A percentile compares a stretch with the other conserved stretches of the same genome.
phyloP scores from a whole-genome alignment of 2,113 vertebrate genomes.

The Phainopepla nitens region DNA sequence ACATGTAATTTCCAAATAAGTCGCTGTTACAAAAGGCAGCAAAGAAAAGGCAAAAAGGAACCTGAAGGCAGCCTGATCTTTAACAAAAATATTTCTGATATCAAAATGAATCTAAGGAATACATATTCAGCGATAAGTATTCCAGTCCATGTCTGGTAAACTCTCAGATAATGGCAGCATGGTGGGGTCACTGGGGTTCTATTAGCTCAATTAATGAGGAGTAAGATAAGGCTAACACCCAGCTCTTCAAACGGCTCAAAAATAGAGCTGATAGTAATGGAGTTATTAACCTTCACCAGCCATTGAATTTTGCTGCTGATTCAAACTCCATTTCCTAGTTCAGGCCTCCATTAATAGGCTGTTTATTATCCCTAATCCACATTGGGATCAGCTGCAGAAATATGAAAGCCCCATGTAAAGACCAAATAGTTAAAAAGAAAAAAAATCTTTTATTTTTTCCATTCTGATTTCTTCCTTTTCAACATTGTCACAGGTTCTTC shows the following conservation, averaged over 20 bases:
- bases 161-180: conserved; percentile 74
- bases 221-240: conserved; percentile 90
- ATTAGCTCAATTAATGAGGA: conserved; percentile 99
- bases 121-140: conserved; percentile 78
- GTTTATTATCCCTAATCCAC: conserved; percentile 82
- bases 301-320: conserved; percentile 66
- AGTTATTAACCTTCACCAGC: conserved; percentile 96
- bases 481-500: not conserved
- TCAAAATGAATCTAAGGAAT: conserved; percentile 9
- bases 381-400: conserved; percentile 69
- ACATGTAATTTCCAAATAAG: conserved; percentile 31
- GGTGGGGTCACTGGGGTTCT: conserved; percentile 85
- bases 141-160: conserved; percentile 82
- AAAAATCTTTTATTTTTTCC: not conserved
- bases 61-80: not conserved
- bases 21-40: not conserved
- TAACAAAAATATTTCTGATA: not conserved
- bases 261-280: conserved; percentile 92
- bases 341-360: conserved; percentile 82
- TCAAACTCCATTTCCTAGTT: conserved; percentile 77
- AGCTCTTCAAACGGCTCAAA: conserved; percentile 85
- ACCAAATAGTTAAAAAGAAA: conserved; percentile 3
- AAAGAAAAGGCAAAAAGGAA: not conserved
- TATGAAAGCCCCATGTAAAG: conserved; percentile 59
- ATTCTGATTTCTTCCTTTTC: not conserved